phyloP scores from a whole-genome alignment of 2,797 vertebrate genomes.

The Anisognathus igniventris region DNA sequence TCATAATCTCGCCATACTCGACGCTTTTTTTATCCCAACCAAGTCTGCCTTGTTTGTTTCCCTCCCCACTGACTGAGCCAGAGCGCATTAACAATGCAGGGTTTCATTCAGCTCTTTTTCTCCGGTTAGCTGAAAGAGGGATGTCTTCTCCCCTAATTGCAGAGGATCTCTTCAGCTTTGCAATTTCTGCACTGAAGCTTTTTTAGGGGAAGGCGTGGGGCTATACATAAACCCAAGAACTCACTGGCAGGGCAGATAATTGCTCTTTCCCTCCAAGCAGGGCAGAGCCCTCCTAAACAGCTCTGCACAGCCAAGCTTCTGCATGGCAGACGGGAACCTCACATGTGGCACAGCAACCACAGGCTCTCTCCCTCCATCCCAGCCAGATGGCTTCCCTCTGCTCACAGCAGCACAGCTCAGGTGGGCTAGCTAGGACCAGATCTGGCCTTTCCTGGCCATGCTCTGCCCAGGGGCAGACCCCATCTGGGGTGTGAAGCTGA shows the following conservation, averaged over 20 bases:
- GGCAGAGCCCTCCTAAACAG: conserved; percentile 21
- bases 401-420: neutral
- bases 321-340: neutral
- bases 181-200: conserved; percentile 10
- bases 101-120: neutral
- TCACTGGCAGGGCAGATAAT: conserved; percentile 18
- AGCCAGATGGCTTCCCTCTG: neutral
- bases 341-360: neutral
- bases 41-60: conserved; percentile 50
- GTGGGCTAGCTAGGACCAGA: neutral
- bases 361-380: neutral
- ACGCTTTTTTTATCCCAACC: conserved; percentile 55
- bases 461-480: neutral
- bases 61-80: conserved; percentile 8
- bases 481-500: neutral
- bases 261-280: neutral
- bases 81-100: conserved; percentile 9
- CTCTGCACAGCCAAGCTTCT: neutral
- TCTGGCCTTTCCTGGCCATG: accelerated
- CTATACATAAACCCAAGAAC: conserved; percentile 5
- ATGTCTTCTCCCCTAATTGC: conserved; percentile 32
- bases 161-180: conserved; percentile 11
- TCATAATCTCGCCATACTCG: conserved; percentile 24
- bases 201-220: neutral
- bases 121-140: conserved; percentile 35